A percentile compares a stretch with the other conserved stretches of the same genome.
These are phyloP conservation scores for Urosaurus nigricauda DNA, from an alignment of 2,797 vertebrate genomes.

Conservation along the genomic window DNA sequence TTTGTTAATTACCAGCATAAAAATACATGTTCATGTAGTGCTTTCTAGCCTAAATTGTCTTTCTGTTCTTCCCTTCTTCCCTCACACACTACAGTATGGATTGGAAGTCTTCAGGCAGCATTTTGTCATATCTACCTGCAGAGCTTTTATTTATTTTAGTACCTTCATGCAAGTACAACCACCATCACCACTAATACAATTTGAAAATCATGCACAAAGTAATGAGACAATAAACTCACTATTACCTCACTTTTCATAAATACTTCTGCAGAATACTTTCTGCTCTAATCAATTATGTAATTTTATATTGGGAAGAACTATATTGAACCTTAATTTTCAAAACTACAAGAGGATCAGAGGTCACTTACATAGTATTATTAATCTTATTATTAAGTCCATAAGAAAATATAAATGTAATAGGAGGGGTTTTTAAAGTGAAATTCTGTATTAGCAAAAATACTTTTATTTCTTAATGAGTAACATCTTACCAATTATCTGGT, in stretches of 20 bases:
- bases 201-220: not conserved
- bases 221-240: not conserved
- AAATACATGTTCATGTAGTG: slow-evolving; percentile 20
- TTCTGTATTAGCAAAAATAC: slow-evolving; percentile 37
- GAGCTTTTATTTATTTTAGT: not conserved
- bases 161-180: not conserved
- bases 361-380: not conserved
- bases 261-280: not conserved
- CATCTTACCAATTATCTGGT: slow-evolving; percentile 97
- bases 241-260: not conserved
- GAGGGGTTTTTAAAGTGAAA: not conserved
- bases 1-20: slow-evolving; percentile 34
- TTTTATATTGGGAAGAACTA: not conserved
- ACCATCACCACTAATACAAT: not conserved
- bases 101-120: not conserved
- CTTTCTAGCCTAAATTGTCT: not conserved
- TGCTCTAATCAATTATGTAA: not conserved
- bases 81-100: slow-evolving; percentile 23
- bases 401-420: not conserved
- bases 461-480: not conserved
- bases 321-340: slow-evolving; percentile 5
- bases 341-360: not conserved
- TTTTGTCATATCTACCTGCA: not conserved
- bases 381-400: not conserved
- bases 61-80: not conserved